A percentile compares a stretch with the other conserved stretches of the same genome.
These are phyloP conservation scores for Carettochelys insculpta DNA, from an alignment of 2,113 vertebrate species.

Conservation along the genomic window DNA sequence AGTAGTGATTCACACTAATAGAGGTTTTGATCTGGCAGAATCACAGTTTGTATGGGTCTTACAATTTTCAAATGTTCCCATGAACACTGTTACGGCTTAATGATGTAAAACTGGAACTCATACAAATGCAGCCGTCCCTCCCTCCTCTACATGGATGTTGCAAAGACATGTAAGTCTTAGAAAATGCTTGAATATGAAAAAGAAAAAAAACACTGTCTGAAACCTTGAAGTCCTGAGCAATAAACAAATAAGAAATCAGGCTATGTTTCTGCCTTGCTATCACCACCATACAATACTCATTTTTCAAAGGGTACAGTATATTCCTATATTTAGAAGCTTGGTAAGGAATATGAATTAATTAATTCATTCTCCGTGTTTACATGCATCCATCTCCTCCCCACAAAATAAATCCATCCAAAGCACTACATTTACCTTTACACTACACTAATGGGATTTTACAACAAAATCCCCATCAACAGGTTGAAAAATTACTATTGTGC, in stretches of 20 bases:
- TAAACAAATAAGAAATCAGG: background rate
- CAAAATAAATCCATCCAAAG: background rate
- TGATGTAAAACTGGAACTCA: background rate
- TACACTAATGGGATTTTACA: background rate
- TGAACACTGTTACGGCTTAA: background rate
- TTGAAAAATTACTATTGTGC: background rate
- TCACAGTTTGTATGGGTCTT: background rate
- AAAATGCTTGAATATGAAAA: background rate
- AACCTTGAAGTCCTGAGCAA: background rate
- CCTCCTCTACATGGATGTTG: background rate
- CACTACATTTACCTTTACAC: background rate
- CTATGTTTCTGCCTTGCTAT: background rate
- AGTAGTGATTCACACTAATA: background rate
- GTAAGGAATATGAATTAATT: background rate
- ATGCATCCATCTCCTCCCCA: rapidly evolving
- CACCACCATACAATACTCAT: background rate
- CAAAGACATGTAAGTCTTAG: background rate
- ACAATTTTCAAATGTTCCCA: background rate
- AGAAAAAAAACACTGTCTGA: background rate
- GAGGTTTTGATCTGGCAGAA: background rate
- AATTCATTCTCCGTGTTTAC: background rate
- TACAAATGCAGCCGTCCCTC: background rate
- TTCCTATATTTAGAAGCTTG: background rate
- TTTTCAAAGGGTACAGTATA: background rate
- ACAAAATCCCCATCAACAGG: background rate